A percentile compares a stretch with the other conserved stretches of the same genome.
These are phyloP conservation scores for Ridgeia piscesae DNA, from an alignment of 1,140 invertebrate species.

Conservation along the genomic window DNA sequence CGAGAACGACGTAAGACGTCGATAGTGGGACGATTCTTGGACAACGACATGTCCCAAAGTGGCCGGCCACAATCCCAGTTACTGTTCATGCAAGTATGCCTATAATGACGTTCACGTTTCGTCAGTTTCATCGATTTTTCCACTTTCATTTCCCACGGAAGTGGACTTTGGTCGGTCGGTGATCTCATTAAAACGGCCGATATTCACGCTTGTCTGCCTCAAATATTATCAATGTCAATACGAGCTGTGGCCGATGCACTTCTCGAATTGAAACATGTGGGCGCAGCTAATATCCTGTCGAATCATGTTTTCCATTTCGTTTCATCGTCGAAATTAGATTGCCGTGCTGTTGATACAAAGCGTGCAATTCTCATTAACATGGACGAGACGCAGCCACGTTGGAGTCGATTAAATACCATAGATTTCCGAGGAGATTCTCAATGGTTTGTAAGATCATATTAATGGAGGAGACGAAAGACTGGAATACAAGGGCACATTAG, in stretches of 20 bases:
- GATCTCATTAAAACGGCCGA: too few relatives aligned
- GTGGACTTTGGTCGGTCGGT: neutral
- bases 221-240: neutral
- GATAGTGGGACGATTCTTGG: neutral
- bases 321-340: conserved; percentile 6
- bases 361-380: neutral
- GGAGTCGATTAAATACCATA: neutral
- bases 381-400: neutral
- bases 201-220: too few relatives aligned
- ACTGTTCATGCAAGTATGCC: neutral
- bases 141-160: neutral
- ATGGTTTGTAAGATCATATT: neutral
- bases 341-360: neutral
- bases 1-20: neutral
- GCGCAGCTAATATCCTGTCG: neutral
- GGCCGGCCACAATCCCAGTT: neutral
- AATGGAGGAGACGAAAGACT: neutral
- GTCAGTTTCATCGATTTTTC: neutral
- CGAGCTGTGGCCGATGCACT: neutral
- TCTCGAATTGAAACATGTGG: neutral
- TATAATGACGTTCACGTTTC: neutral
- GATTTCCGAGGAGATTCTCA: neutral
- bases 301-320: neutral
- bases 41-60: neutral
- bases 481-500: neutral